phyloP scores from a whole-genome alignment of 1,140 invertebrate species.

The Euborellia annulipes region DNA sequence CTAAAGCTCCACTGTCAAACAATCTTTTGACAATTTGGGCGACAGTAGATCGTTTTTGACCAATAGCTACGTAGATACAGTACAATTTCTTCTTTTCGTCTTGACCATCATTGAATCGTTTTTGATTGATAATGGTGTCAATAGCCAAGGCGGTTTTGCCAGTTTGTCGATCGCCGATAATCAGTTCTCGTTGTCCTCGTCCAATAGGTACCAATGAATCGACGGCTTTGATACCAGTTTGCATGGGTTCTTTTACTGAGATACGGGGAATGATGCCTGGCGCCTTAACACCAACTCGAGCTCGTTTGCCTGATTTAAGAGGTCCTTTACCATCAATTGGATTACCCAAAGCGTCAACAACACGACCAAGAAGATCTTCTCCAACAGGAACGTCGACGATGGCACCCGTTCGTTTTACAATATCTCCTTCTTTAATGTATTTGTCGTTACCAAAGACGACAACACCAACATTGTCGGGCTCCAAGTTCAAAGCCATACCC shows the following conservation, averaged over 20 bases:
- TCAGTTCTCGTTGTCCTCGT: constrained; percentile 98
- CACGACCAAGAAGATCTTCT: constrained; percentile 85
- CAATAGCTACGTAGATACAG: constrained; percentile 99
- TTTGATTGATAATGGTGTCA: constrained; percentile 99
- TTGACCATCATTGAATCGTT: constrained; percentile 87
- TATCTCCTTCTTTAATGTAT: constrained; percentile 97
- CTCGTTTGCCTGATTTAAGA: constrained; percentile 56
- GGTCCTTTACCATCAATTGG: constrained; percentile 96
- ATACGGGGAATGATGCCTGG: constrained; percentile 99
- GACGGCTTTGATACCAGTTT: constrained; percentile 97
- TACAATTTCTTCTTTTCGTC: constrained; percentile 99
- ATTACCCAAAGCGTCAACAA: constrained; percentile 97
- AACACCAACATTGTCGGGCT: constrained; percentile 99
- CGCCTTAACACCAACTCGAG: constrained; percentile 97
- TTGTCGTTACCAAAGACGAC: constrained; percentile 99
- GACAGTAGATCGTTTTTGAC: constrained; percentile 98
- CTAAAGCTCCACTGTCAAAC: constrained; percentile 91
- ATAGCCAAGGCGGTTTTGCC: constrained; percentile 99
- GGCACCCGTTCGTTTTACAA: constrained; percentile 98
- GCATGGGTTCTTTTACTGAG: constrained; percentile 98
- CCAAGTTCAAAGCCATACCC: constrained; percentile 99
- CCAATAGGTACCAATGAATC: constrained; percentile 98
- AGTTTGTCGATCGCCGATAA: constrained; percentile 99
- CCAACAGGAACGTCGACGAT: constrained; percentile 99
- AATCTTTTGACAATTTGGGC: constrained; percentile 98